Evolutionary conservation across 2,888 invertebrate species (phyloP), one percentile per base, ranked within the genome.

Genomic region (Platycnemis pennipes): DNA sequence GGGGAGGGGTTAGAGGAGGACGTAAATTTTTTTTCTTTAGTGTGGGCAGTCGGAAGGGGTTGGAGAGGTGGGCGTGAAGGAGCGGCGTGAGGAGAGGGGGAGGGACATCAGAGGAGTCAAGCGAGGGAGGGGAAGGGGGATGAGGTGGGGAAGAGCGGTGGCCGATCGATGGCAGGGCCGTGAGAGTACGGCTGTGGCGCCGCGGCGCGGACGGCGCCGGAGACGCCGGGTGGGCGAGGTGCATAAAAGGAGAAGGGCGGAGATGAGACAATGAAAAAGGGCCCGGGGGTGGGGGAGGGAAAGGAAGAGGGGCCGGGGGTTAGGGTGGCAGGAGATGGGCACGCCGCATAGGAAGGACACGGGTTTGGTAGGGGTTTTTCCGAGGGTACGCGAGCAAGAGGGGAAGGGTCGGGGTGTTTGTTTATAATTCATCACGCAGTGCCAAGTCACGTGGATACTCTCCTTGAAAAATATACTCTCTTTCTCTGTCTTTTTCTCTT

Each of bases 361-460:
- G 77, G 77, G 77, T 77, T 77, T 37, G 77, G 77, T 13, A 7
- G 11, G 77, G 37, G 37, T 22, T 63, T 53, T 7, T 37, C n/a
- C 77, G 77, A 16, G 19, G 77, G 77, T 37, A n/a, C 49, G 63
- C 26, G 63, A 26, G 22, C 49, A 63, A 5, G 63, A 19, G 63
- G 26, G n/a, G 63, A 63, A 77, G 77, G 77, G 77, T 77, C 77
- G 77, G 77, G 31, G 37, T 77, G 77, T 77, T 77, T 77, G 77
- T 77, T 77, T 77, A 77, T 77, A 77, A 77, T 77, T 77, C 77
- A 77, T 77, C 77, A 77, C 77, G 77, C 77, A 77, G 77, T 77
- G 77, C 77, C 77, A 77, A 77, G 77, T 77, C 77, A 77, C 77
- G 77, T 77, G 77, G 77, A 37, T 37, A 77, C 77, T 31, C 77